Percentiles rank a stretch among this genome's conserved stretches.
Evolutionary conservation across 1,140 invertebrate species (phyloP).

Genomic region (Calephelis virginiensis): DNA sequence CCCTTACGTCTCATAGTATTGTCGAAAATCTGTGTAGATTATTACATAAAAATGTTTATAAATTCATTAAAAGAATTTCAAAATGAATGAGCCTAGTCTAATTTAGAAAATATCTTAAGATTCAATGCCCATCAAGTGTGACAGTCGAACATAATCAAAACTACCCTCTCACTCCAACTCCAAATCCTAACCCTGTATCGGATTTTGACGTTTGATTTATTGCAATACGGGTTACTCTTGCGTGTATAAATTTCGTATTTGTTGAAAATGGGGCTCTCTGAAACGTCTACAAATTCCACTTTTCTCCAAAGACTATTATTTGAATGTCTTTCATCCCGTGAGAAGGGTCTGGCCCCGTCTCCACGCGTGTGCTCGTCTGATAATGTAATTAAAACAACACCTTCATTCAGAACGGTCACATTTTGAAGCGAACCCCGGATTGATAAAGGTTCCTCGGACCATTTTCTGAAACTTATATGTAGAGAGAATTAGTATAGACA

Average conservation of each 20-base stretch:
- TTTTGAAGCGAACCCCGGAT: slow-evolving; percentile 54
- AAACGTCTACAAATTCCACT: slow-evolving; percentile 46
- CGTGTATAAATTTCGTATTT: slow-evolving; percentile 17
- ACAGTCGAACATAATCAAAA: slow-evolving; percentile 72
- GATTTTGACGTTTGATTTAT: background rate
- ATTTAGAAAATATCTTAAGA: background rate
- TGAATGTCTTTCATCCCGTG: slow-evolving; percentile 75
- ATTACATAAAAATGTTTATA: too few species aligned
- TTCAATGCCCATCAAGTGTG: slow-evolving; percentile 46
- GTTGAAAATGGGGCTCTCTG: slow-evolving; percentile 3
- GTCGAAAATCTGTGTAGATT: too few species aligned
- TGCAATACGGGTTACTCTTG: slow-evolving; percentile 16
- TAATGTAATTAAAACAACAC: slow-evolving; percentile 79
- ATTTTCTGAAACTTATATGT: background rate
- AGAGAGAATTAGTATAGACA: background rate
- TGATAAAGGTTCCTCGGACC: slow-evolving; percentile 35
- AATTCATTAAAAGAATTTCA: too few species aligned
- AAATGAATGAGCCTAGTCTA: background rate
- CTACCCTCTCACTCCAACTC: slow-evolving; percentile 37
- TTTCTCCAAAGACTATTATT: slow-evolving; percentile 75
- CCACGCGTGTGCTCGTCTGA: slow-evolving; percentile 65
- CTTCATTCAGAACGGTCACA: slow-evolving; percentile 63
- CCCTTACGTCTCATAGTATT: too few species aligned
- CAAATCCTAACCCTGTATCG: slow-evolving; percentile 2
- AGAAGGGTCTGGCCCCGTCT: slow-evolving; percentile 61